These are phyloP conservation scores for Takifugu bimaculatus DNA, from an alignment of 2,113 vertebrate species.

Conservation along the genomic window DNA sequence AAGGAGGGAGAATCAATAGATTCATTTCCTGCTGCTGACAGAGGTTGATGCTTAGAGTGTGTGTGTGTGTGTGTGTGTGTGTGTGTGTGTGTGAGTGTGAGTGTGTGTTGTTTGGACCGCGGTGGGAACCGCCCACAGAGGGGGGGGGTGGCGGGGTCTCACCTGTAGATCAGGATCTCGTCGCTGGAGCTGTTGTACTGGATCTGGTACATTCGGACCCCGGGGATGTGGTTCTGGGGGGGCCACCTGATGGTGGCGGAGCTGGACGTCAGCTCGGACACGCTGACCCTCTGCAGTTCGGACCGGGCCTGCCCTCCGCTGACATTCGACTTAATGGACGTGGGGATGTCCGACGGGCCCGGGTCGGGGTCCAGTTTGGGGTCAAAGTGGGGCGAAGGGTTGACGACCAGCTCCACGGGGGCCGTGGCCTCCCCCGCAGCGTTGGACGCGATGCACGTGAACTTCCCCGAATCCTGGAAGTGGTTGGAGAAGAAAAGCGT, in stretches of 20 bases:
- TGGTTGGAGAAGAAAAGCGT: background rate
- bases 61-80: constrained; percentile 6
- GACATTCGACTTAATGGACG: constrained; percentile 78
- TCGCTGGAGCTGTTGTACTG: constrained; percentile 83
- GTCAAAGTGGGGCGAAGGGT: constrained; percentile 78
- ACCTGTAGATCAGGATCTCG: constrained; percentile 82
- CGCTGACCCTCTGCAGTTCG: constrained; percentile 73
- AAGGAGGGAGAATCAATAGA: constrained; percentile 49
- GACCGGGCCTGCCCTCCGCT: constrained; percentile 66
- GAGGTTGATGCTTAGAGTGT: constrained; percentile 26
- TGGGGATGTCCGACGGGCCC: constrained; percentile 81
- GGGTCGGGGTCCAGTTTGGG: constrained; percentile 75
- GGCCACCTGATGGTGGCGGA: constrained; percentile 76
- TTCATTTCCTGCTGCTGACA: constrained; percentile 56
- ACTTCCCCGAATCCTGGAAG: constrained; percentile 74
- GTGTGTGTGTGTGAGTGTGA: background rate
- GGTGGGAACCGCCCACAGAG: no score
- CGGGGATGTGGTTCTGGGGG: constrained; percentile 78
- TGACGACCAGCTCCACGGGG: constrained; percentile 77
- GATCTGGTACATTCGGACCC: constrained; percentile 83
- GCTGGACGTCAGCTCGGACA: constrained; percentile 69
- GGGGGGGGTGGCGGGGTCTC: constrained; percentile 11
- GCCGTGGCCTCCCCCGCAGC: constrained; percentile 78
- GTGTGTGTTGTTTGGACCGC: background rate
- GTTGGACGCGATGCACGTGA: constrained; percentile 81